Conservation (phyloP, 2,113 vertebrate genomes). For the Epinephelus lanceolatus region DNA sequence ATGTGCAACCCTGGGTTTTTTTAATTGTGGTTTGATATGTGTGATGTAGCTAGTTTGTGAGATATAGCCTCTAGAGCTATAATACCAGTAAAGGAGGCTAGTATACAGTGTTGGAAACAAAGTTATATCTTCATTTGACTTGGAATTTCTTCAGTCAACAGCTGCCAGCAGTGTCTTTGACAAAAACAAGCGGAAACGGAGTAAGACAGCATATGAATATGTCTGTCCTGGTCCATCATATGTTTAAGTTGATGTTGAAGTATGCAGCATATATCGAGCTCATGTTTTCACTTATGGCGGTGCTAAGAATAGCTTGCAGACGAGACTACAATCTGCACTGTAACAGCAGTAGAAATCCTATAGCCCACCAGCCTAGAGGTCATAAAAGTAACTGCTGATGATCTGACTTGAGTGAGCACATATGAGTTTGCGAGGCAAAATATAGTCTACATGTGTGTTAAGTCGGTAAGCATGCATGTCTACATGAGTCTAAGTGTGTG, state of each 20-base stretch:
- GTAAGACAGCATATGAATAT: neutral
- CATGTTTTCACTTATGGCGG: slow-evolving; percentile 43
- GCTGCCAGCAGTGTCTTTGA: slow-evolving; percentile 9
- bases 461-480: slow-evolving; percentile 26
- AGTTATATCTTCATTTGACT: slow-evolving; percentile 10
- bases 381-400: slow-evolving; percentile 23
- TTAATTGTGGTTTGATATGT: slow-evolving; percentile 3
- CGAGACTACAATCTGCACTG: slow-evolving; percentile 60
- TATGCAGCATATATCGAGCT: slow-evolving; percentile 7
- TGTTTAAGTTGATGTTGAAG: slow-evolving; percentile 13
- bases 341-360: slow-evolving; percentile 58
- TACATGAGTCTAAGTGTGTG: slow-evolving; percentile 5
- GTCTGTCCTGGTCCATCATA: slow-evolving; percentile 4
- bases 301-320: slow-evolving; percentile 60
- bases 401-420: slow-evolving; percentile 10
- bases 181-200: slow-evolving; percentile 29
- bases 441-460: slow-evolving; percentile 46
- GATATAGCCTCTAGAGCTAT: no score
- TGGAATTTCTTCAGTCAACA: slow-evolving; percentile 38
- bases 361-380: slow-evolving; percentile 35
- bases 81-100: neutral
- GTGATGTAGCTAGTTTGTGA: neutral
- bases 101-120: slow-evolving; percentile 5
- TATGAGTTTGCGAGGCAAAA: slow-evolving; percentile 30
- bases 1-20: neutral